phyloP scores from a whole-genome alignment of 1,140 invertebrate genomes.

The Dermatophagoides farinae region DNA sequence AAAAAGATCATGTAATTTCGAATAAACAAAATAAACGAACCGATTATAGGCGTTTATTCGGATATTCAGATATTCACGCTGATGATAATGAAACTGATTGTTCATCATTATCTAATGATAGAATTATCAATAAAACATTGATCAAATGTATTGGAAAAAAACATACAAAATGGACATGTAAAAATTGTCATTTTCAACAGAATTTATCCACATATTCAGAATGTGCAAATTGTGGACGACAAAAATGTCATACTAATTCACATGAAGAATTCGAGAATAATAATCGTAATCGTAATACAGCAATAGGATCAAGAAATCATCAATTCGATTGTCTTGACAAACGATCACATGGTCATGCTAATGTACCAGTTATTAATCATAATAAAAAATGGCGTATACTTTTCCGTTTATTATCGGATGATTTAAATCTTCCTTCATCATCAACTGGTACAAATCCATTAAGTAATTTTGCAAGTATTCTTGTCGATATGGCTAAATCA shows the following conservation, averaged over 20 bases:
- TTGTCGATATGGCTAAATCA: too few relatives aligned
- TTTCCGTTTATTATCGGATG: too few relatives aligned
- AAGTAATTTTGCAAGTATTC: too few relatives aligned
- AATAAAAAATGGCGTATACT: too few relatives aligned
- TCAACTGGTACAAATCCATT: too few relatives aligned
- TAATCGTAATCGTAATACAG: too few relatives aligned
- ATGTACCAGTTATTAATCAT: too few relatives aligned
- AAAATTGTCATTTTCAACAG: slow-evolving; percentile 16
- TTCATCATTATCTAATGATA: not conserved
- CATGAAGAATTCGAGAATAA: too few relatives aligned
- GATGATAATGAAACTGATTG: not conserved
- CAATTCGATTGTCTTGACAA: not conserved
- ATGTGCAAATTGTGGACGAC: slow-evolving; percentile 19
- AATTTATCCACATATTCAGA: slow-evolving; percentile 20
- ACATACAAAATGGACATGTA: slow-evolving; percentile 20
- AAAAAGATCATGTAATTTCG: not conserved
- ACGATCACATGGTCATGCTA: not conserved
- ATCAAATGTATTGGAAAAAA: slow-evolving; percentile 20
- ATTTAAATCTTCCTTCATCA: too few relatives aligned
- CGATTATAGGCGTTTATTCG: not conserved
- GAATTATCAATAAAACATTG: slow-evolving; percentile 19
- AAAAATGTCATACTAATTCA: too few relatives aligned
- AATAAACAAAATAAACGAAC: slow-evolving; percentile 2
- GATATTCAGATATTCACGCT: not conserved
- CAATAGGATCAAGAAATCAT: not conserved